Evolutionary conservation across 2,888 invertebrate species (phyloP).

Genomic region (Oligia fasciuncula): DNA sequence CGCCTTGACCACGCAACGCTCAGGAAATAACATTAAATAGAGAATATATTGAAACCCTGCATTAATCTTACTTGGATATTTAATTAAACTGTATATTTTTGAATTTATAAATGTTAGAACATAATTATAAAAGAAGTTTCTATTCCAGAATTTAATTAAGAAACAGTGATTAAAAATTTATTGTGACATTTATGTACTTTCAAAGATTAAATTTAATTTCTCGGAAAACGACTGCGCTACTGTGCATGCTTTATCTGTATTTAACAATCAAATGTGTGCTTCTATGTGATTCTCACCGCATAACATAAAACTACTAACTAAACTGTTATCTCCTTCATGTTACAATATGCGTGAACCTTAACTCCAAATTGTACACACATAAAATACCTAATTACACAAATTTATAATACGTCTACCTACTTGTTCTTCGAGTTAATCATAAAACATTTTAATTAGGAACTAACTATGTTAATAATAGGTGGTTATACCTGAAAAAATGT

Average conservation of each 20-base stretch:
- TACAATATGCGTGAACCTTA: conserved; percentile 48
- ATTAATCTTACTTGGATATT: conserved; percentile 14
- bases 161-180: conserved; percentile 9
- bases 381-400: conserved; percentile 64
- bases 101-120: not conserved
- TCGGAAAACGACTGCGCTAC: conserved; percentile 37
- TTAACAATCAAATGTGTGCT: conserved; percentile 43
- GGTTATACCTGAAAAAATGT: conserved; percentile 63
- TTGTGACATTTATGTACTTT: conserved; percentile 8
- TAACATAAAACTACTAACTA: conserved; percentile 49
- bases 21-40: conserved; percentile 56
- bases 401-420: conserved; percentile 63
- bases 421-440: conserved; percentile 56
- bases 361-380: conserved; percentile 60
- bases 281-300: conserved; percentile 51
- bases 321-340: conserved; percentile 48
- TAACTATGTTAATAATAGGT: conserved; percentile 69
- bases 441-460: conserved; percentile 68
- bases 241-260: conserved; percentile 49
- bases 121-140: not conserved
- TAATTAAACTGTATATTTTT: not conserved
- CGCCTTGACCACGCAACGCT: conserved; percentile 64
- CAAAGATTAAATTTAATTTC: conserved; percentile 45
- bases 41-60: conserved; percentile 45
- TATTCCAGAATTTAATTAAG: conserved; percentile 15